phyloP scores from a whole-genome alignment of 2,113 vertebrate species.

The Sterna hirundo region DNA sequence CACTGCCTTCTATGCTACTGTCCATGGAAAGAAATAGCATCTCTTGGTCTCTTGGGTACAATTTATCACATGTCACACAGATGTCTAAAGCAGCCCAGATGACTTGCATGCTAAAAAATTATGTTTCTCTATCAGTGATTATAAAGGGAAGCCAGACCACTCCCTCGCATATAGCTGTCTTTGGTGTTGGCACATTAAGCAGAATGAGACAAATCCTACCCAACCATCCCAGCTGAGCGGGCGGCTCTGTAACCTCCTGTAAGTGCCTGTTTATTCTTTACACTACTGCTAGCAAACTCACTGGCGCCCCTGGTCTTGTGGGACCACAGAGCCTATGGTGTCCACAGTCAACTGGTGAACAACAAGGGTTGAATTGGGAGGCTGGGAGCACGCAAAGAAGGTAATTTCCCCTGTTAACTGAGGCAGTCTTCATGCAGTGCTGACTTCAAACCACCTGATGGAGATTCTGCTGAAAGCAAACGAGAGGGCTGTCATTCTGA shows the following conservation, averaged over 20 bases:
- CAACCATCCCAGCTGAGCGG: neutral
- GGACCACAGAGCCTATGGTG: neutral
- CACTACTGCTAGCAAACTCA: neutral
- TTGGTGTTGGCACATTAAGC: neutral
- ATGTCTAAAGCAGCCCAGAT: neutral
- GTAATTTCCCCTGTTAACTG: neutral
- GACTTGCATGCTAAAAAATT: neutral
- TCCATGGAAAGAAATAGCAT: neutral
- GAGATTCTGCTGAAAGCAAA: neutral
- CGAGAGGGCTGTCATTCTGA: neutral
- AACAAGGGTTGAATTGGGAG: neutral
- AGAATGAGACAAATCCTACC: neutral
- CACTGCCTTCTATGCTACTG: neutral
- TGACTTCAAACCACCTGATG: neutral
- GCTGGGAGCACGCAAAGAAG: neutral
- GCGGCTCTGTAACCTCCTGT: neutral
- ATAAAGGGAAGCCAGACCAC: neutral
- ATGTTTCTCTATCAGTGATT: neutral
- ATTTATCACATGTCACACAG: neutral
- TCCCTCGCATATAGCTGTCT: neutral
- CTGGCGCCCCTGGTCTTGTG: rapidly evolving
- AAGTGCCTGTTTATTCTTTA: neutral
- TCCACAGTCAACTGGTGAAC: neutral
- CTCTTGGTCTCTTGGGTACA: neutral
- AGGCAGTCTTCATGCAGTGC: neutral